A percentile compares a stretch with the other conserved stretches of the same genome.
phyloP scores from a whole-genome alignment of 2,888 invertebrate species.

The Crossocerus cetratus region DNA sequence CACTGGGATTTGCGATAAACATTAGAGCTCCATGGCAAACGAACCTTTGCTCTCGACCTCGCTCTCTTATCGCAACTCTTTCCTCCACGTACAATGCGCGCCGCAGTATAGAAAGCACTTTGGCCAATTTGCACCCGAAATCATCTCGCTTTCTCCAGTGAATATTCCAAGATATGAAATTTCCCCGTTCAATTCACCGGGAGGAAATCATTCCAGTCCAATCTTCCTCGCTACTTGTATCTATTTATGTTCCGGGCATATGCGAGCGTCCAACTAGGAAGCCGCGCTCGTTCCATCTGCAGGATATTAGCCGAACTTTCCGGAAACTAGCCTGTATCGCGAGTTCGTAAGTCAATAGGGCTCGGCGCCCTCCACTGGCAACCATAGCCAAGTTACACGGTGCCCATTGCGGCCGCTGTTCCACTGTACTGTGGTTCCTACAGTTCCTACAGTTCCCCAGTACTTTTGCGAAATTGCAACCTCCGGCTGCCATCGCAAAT shows the following conservation, averaged over 20 bases:
- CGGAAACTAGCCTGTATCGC: conserved; percentile 30
- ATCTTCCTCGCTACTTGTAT: too few relatives aligned
- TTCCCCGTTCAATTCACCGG: too few relatives aligned
- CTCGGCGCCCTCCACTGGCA: background rate
- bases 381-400: background rate
- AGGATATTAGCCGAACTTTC: conserved; percentile 40
- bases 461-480: background rate
- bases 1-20: conserved; percentile 5
- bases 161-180: too few relatives aligned
- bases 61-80: background rate
- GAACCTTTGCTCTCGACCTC: conserved; percentile 8
- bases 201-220: too few relatives aligned
- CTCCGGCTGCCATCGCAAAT: background rate
- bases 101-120: too few relatives aligned
- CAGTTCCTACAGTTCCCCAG: too few relatives aligned
- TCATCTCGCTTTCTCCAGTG: too few relatives aligned
- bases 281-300: conserved; percentile 36
- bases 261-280: conserved; percentile 14
- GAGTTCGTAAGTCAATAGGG: conserved; percentile 42
- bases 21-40: conserved; percentile 11
- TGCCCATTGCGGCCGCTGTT: too few relatives aligned
- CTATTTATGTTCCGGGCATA: conserved; percentile 10
- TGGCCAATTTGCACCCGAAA: too few relatives aligned
- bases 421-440: too few relatives aligned
- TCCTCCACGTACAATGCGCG: too few relatives aligned